A percentile compares a stretch with the other conserved stretches of the same genome.
phyloP scores from a whole-genome alignment of 1,140 invertebrate genomes.

The Brachystomella parvula region DNA sequence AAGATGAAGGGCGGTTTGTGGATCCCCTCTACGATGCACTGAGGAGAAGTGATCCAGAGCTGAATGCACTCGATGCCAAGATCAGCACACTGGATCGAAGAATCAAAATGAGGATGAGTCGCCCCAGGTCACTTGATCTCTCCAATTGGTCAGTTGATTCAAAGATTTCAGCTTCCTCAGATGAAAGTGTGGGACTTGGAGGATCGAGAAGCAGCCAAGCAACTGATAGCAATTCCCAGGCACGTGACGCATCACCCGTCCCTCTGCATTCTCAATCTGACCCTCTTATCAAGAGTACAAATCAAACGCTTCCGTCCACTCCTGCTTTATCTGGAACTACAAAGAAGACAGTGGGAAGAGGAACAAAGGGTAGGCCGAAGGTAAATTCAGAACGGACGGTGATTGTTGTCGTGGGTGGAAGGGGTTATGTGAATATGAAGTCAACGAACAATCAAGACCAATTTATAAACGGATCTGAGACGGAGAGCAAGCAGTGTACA shows the following conservation, averaged over 20 bases:
- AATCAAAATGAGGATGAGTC: conserved; percentile 66
- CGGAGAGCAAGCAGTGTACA: conserved; percentile 27
- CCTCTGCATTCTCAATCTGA: conserved; percentile 8
- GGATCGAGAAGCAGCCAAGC: conserved; percentile 16
- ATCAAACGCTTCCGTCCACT: conserved; percentile 13
- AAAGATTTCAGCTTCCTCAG: conserved; percentile 67
- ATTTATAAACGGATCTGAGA: conserved; percentile 13
- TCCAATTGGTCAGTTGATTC: conserved; percentile 83
- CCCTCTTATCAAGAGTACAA: not conserved
- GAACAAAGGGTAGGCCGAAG: conserved; percentile 21
- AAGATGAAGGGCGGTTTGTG: conserved; percentile 61
- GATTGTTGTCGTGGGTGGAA: conserved; percentile 74
- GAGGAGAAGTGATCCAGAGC: conserved; percentile 68
- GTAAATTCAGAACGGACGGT: conserved; percentile 53
- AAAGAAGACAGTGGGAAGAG: conserved; percentile 23
- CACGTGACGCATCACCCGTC: conserved; percentile 8
- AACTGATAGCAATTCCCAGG: conserved; percentile 48
- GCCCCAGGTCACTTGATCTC: conserved; percentile 69
- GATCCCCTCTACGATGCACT: conserved; percentile 64
- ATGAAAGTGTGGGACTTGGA: conserved; percentile 56
- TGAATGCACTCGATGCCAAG: conserved; percentile 69
- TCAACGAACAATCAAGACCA: conserved; percentile 13
- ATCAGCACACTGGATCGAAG: conserved; percentile 65
- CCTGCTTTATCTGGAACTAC: conserved; percentile 31
- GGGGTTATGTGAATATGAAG: conserved; percentile 66